phyloP scores from a whole-genome alignment of 2,113 vertebrate species.

The Apaloderma vittatum region DNA sequence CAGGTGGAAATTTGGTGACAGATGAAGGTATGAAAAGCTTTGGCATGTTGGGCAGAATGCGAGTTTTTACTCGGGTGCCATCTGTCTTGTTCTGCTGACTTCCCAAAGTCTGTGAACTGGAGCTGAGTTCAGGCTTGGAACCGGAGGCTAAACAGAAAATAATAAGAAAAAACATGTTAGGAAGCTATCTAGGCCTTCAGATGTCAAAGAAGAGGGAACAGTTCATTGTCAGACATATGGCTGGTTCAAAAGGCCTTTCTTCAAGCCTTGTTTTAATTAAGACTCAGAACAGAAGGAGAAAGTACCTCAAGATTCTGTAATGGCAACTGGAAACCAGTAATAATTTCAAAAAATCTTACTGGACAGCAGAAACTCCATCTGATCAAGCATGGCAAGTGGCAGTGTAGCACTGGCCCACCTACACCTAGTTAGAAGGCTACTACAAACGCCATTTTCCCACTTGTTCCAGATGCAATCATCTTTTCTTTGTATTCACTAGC shows the following conservation, averaged over 20 bases:
- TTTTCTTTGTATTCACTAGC: neutral
- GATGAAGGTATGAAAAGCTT: constrained; percentile 96
- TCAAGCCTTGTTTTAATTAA: neutral
- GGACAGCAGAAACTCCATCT: neutral
- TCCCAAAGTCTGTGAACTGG: constrained; percentile 72
- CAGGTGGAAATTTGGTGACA: constrained; percentile 94
- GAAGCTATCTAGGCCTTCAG: constrained; percentile 25
- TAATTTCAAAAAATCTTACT: neutral
- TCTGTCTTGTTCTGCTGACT: constrained; percentile 84
- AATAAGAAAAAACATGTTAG: constrained; percentile 10
- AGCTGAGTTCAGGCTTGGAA: constrained; percentile 78
- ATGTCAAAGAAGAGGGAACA: neutral
- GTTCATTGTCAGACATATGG: neutral
- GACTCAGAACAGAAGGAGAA: neutral
- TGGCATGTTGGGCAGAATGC: constrained; percentile 92
- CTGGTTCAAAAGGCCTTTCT: neutral
- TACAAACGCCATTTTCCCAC: neutral
- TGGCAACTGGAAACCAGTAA: neutral
- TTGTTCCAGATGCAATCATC: neutral
- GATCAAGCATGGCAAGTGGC: neutral
- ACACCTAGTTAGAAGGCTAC: neutral
- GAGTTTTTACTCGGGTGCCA: constrained; percentile 86
- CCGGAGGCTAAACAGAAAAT: constrained; percentile 74
- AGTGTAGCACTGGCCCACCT: neutral
- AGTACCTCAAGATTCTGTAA: neutral